Conservation (phyloP, 2,888 invertebrate genomes). For the Scelioninae gen. 1 region DNA sequence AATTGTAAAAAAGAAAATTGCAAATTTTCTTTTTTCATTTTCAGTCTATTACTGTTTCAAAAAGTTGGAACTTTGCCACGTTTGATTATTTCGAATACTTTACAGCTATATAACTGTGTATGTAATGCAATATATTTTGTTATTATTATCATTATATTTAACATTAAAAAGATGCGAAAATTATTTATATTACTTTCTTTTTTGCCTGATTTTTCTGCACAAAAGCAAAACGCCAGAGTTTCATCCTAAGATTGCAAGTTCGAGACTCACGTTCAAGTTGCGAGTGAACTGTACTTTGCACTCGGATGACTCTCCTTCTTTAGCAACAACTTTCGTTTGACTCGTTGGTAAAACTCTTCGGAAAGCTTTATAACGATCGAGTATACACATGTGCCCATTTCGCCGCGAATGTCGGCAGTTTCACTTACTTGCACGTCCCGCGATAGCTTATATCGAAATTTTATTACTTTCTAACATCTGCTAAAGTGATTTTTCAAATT, state of each 20-base stretch:
- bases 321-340: conserved; percentile 67
- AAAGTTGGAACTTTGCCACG: no score
- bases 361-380: conserved; percentile 70
- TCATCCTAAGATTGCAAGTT: conserved; percentile 50
- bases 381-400: conserved; percentile 65
- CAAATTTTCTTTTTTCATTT: no score
- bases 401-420: conserved; percentile 55
- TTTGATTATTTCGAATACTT: no score
- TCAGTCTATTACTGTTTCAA: no score
- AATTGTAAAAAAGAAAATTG: no score
- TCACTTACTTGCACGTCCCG: conserved; percentile 60
- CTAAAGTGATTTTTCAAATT: conserved; percentile 56
- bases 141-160: not conserved
- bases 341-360: conserved; percentile 66
- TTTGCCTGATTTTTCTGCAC: not conserved
- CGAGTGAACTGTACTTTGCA: conserved; percentile 66
- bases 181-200: not conserved
- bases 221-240: conserved; percentile 38
- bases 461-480: conserved; percentile 57
- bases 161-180: not conserved
- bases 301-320: conserved; percentile 53
- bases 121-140: not conserved
- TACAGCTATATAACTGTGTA: no score
- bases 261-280: conserved; percentile 51
- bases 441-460: conserved; percentile 58